Percentiles rank a stretch among this genome's conserved stretches.
Evolutionary conservation across 2,797 vertebrate genomes (phyloP).

Genomic region (Poeciliopsis turneri): DNA sequence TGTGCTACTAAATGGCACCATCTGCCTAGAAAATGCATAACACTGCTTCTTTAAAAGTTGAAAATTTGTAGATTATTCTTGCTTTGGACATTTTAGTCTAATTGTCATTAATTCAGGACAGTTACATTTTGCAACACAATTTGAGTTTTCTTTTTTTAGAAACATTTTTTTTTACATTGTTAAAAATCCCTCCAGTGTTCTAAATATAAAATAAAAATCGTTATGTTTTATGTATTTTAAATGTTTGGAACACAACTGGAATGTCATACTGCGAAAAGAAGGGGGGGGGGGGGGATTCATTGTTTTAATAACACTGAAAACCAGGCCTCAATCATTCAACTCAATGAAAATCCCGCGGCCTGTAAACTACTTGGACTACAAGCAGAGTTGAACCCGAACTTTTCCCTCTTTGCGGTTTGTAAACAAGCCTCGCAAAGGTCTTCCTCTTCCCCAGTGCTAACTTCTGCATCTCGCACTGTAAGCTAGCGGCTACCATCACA

Average conservation of each 20-base stretch:
- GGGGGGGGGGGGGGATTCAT: neutral
- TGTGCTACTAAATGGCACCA: no score
- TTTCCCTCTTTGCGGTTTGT: neutral
- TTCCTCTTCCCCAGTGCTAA: neutral
- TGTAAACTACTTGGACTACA: neutral
- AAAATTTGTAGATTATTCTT: neutral
- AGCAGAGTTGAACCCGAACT: neutral
- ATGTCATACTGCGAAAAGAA: neutral
- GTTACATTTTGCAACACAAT: neutral
- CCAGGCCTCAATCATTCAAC: neutral
- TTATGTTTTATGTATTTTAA: neutral
- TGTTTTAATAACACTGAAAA: no score
- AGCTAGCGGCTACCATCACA: neutral
- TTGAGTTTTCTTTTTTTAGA: neutral
- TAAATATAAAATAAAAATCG: neutral
- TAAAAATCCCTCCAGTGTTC: neutral
- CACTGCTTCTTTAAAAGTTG: neutral
- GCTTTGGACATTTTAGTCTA: neutral
- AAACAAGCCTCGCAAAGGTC: neutral
- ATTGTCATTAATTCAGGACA: neutral
- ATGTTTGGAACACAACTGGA: neutral
- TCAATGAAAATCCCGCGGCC: neutral
- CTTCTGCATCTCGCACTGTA: neutral
- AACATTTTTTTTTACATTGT: neutral
- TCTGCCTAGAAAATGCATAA: neutral